Conservation (phyloP, 2,797 vertebrate species). For the Leptatherina wallacei region DNA sequence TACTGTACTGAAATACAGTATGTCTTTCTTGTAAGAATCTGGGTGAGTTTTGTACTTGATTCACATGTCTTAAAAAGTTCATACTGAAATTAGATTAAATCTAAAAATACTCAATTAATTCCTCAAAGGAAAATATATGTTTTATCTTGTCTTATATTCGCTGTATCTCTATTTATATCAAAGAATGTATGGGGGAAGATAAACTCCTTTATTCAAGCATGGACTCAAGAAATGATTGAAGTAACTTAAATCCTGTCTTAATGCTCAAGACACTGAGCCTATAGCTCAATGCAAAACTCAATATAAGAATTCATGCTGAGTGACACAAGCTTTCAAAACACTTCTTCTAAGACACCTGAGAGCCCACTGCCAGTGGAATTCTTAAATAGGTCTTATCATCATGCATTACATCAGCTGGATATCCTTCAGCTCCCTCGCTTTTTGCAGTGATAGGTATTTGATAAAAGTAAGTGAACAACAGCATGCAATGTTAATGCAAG, state of each 20-base stretch:
- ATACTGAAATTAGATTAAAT: neutral
- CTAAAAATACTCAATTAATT: no score
- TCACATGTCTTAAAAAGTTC: neutral
- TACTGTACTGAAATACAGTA: neutral
- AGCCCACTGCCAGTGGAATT: conserved; percentile 10
- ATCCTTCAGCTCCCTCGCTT: conserved; percentile 23
- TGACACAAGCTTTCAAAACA: conserved; percentile 15
- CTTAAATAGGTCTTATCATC: conserved; percentile 12
- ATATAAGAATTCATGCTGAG: conserved; percentile 5
- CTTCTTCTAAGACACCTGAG: conserved; percentile 9
- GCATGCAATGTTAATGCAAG: conserved; percentile 5
- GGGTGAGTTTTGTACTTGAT: neutral
- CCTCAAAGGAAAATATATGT: no score
- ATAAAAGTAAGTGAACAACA: conserved; percentile 28
- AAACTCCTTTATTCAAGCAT: neutral
- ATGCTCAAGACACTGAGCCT: conserved; percentile 12
- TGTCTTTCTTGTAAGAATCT: no score
- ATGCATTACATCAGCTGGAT: conserved; percentile 25
- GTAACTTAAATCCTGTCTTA: conserved; percentile 16
- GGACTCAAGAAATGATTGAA: conserved; percentile 7
- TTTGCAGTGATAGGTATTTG: neutral
- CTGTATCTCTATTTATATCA: no score
- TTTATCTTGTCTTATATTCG: no score
- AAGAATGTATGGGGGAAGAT: neutral
- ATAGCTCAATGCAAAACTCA: conserved; percentile 1